phyloP scores from a whole-genome alignment of 2,888 invertebrate species.

The Metopia argyrocephala region DNA sequence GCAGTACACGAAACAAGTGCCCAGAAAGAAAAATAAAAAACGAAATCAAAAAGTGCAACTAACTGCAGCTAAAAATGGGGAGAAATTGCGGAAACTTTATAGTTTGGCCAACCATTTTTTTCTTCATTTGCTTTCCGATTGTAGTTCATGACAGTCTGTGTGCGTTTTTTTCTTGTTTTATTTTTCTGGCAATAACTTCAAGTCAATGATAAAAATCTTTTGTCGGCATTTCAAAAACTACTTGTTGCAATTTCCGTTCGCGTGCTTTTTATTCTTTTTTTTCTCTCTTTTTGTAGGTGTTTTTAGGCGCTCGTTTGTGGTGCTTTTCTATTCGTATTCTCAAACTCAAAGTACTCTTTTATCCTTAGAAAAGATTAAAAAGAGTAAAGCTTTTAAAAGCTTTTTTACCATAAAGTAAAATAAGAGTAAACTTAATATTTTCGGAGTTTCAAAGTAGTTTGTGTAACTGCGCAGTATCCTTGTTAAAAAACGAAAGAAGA shows the following conservation, averaged over 20 bases:
- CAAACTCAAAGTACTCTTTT: background rate
- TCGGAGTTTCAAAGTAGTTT: background rate
- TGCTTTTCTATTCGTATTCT: background rate
- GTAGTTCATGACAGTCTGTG: conserved; percentile 28
- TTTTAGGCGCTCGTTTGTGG: background rate
- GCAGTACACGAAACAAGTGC: background rate
- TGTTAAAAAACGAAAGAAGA: too few relatives aligned
- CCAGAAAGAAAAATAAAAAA: background rate
- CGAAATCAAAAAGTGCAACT: background rate
- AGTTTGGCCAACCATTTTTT: conserved; percentile 17
- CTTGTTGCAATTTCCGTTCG: conserved; percentile 66
- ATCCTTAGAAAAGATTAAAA: background rate
- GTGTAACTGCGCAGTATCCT: conserved; percentile 43
- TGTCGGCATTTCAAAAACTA: conserved; percentile 64
- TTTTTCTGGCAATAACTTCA: conserved; percentile 35
- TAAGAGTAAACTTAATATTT: background rate
- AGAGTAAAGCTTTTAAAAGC: background rate
- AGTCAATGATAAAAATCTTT: conserved; percentile 52
- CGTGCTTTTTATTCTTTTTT: background rate
- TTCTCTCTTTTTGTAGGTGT: background rate
- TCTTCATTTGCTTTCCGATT: background rate
- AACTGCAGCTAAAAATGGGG: background rate
- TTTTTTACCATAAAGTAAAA: background rate
- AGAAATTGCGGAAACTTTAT: conserved; percentile 9
- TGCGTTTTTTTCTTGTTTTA: conserved; percentile 22